A percentile compares a stretch with the other conserved stretches of the same genome.
Evolutionary conservation across 2,113 vertebrate genomes (phyloP).

Genomic region (Ornithorhynchus anatinus): DNA sequence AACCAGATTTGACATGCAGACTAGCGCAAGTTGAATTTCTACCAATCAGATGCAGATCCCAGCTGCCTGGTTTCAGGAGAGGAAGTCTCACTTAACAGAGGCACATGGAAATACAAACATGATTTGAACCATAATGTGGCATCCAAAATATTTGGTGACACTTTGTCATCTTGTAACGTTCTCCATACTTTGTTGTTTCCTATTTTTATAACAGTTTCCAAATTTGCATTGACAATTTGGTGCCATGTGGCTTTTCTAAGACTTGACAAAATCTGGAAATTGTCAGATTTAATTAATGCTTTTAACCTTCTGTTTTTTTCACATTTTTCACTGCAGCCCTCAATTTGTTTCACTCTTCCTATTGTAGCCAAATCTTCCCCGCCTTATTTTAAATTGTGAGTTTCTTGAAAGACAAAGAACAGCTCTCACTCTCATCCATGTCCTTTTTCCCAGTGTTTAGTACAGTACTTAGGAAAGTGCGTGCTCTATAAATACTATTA

Average conservation of each 20-base stretch:
- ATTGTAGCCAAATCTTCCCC: too few relatives aligned
- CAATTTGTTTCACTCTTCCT: slow-evolving; percentile 57
- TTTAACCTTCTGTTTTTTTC: slow-evolving; percentile 57
- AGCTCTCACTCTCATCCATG: too few relatives aligned
- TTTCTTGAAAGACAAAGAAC: too few relatives aligned
- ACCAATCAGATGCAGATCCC: not conserved
- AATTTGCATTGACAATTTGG: not conserved
- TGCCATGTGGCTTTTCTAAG: not conserved
- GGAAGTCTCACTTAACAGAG: not conserved
- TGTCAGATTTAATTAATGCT: slow-evolving; percentile 7
- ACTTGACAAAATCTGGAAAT: not conserved
- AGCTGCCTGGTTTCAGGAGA: not conserved
- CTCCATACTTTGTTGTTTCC: not conserved
- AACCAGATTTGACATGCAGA: not conserved
- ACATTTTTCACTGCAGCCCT: slow-evolving; percentile 49
- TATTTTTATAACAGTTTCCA: not conserved
- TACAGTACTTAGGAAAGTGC: too few relatives aligned
- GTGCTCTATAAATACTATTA: too few relatives aligned
- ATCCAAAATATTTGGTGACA: not conserved
- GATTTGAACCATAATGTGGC: not conserved
- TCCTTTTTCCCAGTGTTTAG: too few relatives aligned
- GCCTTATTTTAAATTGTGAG: too few relatives aligned
- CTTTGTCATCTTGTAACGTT: not conserved
- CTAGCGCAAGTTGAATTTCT: not conserved
- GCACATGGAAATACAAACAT: not conserved